Percentiles rank a stretch among this genome's conserved stretches.
Evolutionary conservation across 2,888 invertebrate genomes (phyloP).

Genomic region (Heliconius aoede): DNA sequence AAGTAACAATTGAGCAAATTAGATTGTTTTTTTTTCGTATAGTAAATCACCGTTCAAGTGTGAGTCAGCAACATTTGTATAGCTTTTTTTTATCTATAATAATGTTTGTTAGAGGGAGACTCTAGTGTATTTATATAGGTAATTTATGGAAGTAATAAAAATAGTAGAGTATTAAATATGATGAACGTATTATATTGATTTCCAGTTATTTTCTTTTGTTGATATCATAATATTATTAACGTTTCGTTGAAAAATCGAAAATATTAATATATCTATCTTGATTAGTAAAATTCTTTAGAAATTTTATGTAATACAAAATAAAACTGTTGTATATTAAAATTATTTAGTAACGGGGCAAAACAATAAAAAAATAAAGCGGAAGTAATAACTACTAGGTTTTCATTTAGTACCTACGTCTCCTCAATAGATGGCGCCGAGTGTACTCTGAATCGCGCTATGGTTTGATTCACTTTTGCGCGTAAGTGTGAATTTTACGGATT

Average conservation of each 20-base stretch:
- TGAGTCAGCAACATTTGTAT: constrained; percentile 51
- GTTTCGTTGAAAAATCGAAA: too few relatives aligned
- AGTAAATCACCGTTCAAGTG: constrained; percentile 49
- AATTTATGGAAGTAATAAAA: not conserved
- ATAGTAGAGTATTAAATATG: not conserved
- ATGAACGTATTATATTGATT: not conserved
- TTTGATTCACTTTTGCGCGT: constrained; percentile 23
- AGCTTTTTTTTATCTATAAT: constrained; percentile 43
- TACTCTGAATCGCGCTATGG: constrained; percentile 48
- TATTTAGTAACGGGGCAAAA: too few relatives aligned
- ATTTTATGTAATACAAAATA: too few relatives aligned
- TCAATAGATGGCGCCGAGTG: constrained; percentile 49
- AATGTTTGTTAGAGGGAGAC: not conserved
- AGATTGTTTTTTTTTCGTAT: constrained; percentile 63
- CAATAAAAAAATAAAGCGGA: not conserved
- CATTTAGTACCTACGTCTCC: not conserved
- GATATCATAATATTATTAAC: too few relatives aligned
- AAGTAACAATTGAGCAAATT: constrained; percentile 67
- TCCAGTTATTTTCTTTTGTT: not conserved
- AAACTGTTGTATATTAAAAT: too few relatives aligned
- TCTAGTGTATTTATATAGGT: not conserved
- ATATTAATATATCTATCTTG: too few relatives aligned
- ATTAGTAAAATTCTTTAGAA: too few relatives aligned
- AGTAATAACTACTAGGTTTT: not conserved
- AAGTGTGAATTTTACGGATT: rapidly evolving